A percentile compares a stretch with the other conserved stretches of the same genome.
Conservation (phyloP, 2,888 invertebrate genomes). For the Acrocyrtus sp. region DNA sequence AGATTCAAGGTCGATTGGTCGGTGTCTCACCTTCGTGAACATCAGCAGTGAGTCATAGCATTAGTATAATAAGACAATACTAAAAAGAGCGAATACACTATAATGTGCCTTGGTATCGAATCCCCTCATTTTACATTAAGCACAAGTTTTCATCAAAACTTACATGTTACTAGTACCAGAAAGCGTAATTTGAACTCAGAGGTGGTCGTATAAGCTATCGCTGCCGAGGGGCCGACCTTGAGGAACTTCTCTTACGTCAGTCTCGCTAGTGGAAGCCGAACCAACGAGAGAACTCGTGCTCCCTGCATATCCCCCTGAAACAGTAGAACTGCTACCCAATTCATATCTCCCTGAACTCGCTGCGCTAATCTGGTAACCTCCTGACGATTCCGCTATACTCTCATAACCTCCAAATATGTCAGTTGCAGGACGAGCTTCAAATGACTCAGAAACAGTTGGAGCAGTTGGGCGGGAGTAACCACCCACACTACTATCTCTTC, state of each 20-base stretch:
- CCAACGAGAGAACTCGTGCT: neutral
- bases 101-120: too few species aligned
- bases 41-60: too few species aligned
- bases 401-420: slow-evolving; percentile 9
- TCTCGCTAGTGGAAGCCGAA: neutral
- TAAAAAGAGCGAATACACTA: too few species aligned
- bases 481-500: neutral
- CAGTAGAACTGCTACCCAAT: neutral
- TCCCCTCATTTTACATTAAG: too few species aligned
- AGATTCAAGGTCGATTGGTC: too few species aligned
- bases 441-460: neutral
- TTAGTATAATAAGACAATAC: too few species aligned
- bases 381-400: neutral
- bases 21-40: too few species aligned
- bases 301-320: neutral
- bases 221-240: neutral
- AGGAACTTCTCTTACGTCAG: slow-evolving; percentile 2
- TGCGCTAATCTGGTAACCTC: neutral
- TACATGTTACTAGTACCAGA: too few species aligned
- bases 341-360: neutral
- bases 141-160: too few species aligned
- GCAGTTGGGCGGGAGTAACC: neutral
- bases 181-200: too few species aligned
- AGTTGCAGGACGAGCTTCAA: neutral
- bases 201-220: slow-evolving; percentile 6